Base-by-base conservation (phyloP, 2,888 invertebrate genomes). In the Antheraea assamensis region DNA sequence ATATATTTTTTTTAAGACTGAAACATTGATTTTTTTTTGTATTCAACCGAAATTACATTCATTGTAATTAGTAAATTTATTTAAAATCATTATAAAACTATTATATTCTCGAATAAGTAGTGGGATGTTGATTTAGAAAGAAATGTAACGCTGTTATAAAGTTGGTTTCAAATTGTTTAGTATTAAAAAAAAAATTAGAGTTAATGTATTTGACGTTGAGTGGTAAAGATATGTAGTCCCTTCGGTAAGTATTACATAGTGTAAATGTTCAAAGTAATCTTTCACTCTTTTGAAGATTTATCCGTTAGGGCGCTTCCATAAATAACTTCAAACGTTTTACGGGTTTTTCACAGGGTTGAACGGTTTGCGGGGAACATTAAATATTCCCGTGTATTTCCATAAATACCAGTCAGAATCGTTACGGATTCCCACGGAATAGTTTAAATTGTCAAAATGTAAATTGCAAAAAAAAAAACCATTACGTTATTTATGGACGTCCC, bases 41-140 rank as follows among this genome's bases (percentile, higher is more conserved):
- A 27, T 15, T 27, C 10, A 30, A 64, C 17, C 30, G 27, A 64
- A 30, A 64, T 30, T 64, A 64, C 27, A 30, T 15, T 27, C 3
- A 64, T 17, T n/a, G 10, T 61, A 61, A 61, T 2, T 27, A 64
- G 17, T 27, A 64, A 30, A 17, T 64, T 21, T 30, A 30, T 64
- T 64, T 30, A 5, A 64, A 30, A 30, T 1, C 30, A 30, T 64
- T 17, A 5, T 64, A 64, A 64, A n/a, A 30, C 27, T 64, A 64
- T 64, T 64, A 21, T 64, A 64, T 64, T 64, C 61, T 64, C 61
- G 61, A 64, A 64, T 64, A 64, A 64, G 61, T 64, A 64, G 61
- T 64, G 13, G 30, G 30, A 64, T 64, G 30, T 64, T 64, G 15
- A 19, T 15, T n/a, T 58, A 30, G 61, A 64, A 30, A 30, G 27